Base-by-base conservation (phyloP, 2,888 invertebrate genomes). In the Eustalomyia histrio region DNA sequence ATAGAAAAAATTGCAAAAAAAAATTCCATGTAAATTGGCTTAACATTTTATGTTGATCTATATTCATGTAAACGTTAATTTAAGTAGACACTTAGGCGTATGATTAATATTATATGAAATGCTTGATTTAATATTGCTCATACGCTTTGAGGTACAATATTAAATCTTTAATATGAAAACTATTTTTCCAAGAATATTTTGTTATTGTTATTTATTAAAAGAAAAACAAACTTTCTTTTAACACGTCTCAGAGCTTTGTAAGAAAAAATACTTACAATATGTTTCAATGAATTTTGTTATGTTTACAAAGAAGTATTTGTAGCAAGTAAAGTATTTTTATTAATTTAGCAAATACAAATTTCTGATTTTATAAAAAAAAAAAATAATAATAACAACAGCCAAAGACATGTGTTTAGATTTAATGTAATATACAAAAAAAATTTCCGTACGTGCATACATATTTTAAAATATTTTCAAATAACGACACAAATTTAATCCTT, bases 401-500 rank as follows among this genome's bases (percentile, higher is more conserved):
- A 16, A 12, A 58, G 21, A 52, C 52, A 39, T 61, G 33, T 53
- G 39, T 58, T 64, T 29, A 43, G 21, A 5, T 33, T 17, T 18
- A 2, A 63, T 16, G 1, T 10, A 21, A 8, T 1, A 18, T 0
- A 35, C 8, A 39, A 18, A 8, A 39, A 12, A 16, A 35, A 35
- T 52, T 8, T 16, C 10, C 1, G 58, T 29, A 67, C 65, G 60
- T 74, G 65, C 17, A n/a, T 12, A 65, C 50, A 58, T 52, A 10
- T 24, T 29, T 18, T 9, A 39, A 58, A 35, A 50, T 14, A 9
- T 29, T 8, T 53, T 16, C 14, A 12, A 7, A 21, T 43, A 39
- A 55, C 6, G 16, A 17, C 17, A 43, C 57, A 43, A 68, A 29
- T 68, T 57, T 57, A 68, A 68, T 68, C 68, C 57, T 57, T 17